Evolutionary conservation across 2,888 invertebrate species (phyloP).

Genomic region (Cyrtodaria siliqua): DNA sequence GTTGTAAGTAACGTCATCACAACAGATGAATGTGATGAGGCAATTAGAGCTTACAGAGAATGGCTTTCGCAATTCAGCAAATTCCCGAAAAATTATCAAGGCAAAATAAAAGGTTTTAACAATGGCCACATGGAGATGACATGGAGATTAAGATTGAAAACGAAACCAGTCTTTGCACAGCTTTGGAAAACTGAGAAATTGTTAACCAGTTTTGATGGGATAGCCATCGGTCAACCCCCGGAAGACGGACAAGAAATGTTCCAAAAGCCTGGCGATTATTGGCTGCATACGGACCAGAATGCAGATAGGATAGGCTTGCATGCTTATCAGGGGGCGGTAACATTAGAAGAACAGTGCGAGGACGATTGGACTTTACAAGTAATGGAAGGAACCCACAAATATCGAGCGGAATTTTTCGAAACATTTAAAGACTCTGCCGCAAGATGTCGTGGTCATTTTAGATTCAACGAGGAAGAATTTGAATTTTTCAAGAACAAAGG

Average conservation of each 20-base stretch:
- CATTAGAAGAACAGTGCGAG: constrained; percentile 70
- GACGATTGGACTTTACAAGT: constrained; percentile 72
- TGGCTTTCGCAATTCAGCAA: constrained; percentile 74
- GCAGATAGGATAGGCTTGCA: constrained; percentile 66
- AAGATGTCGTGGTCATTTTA: constrained; percentile 38
- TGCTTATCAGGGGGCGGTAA: constrained; percentile 75
- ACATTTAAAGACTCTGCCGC: constrained; percentile 32
- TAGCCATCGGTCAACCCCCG: constrained; percentile 81
- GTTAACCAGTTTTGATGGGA: constrained; percentile 77
- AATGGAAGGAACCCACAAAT: constrained; percentile 69
- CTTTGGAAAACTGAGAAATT: constrained; percentile 81
- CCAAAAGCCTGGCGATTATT: constrained; percentile 29
- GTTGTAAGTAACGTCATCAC: constrained; percentile 71
- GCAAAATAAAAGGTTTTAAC: constrained; percentile 74
- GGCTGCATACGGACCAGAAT: constrained; percentile 75
- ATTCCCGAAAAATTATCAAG: constrained; percentile 67
- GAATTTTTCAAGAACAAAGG: constrained; percentile 61
- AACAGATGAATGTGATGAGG: constrained; percentile 65
- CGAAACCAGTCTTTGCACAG: constrained; percentile 75
- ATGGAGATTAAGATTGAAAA: constrained; percentile 74
- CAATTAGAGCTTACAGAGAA: constrained; percentile 63
- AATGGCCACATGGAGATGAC: constrained; percentile 74
- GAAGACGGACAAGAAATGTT: constrained; percentile 73
- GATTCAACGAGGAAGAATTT: constrained; percentile 48
- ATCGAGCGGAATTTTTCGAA: constrained; percentile 59